phyloP scores from a whole-genome alignment of 2,888 invertebrate genomes.

The Azorinus chamasolen region DNA sequence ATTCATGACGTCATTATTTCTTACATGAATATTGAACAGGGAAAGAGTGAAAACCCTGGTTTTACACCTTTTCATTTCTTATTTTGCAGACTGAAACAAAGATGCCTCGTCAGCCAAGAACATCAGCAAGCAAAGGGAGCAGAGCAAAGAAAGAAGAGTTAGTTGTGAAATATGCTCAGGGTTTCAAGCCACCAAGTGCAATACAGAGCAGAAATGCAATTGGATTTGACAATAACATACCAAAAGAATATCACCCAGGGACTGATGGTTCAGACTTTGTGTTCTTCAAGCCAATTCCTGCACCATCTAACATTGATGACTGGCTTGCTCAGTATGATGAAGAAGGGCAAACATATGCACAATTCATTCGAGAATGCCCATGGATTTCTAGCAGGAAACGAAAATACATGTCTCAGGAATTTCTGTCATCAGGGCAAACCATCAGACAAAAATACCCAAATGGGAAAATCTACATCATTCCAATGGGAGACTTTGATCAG shows the following conservation, averaged over 20 bases:
- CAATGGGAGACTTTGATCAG: constrained; percentile 78
- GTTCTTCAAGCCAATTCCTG: constrained; percentile 76
- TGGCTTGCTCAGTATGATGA: constrained; percentile 84
- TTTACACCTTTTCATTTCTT: no score
- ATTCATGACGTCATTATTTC: no score
- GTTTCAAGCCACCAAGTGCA: constrained; percentile 72
- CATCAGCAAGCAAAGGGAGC: constrained; percentile 21
- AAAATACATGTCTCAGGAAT: constrained; percentile 74
- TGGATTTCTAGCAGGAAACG: constrained; percentile 80
- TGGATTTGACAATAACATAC: constrained; percentile 60
- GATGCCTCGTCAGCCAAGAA: constrained; percentile 56
- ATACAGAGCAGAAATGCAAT: constrained; percentile 71
- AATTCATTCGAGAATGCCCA: constrained; percentile 78
- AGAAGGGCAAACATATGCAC: constrained; percentile 80
- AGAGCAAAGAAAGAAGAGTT: constrained; percentile 8
- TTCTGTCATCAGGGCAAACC: constrained; percentile 72
- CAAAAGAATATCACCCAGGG: constrained; percentile 53
- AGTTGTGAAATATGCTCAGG: constrained; percentile 68
- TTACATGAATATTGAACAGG: no score
- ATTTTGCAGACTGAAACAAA: background rate
- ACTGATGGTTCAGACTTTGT: constrained; percentile 25
- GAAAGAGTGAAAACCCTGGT: no score
- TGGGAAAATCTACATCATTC: constrained; percentile 81
- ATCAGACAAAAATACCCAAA: constrained; percentile 77
- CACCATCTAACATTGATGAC: constrained; percentile 78